Base-by-base conservation (phyloP, 64 coral and sea anemone species). In the Montipora sp. region DNA sequence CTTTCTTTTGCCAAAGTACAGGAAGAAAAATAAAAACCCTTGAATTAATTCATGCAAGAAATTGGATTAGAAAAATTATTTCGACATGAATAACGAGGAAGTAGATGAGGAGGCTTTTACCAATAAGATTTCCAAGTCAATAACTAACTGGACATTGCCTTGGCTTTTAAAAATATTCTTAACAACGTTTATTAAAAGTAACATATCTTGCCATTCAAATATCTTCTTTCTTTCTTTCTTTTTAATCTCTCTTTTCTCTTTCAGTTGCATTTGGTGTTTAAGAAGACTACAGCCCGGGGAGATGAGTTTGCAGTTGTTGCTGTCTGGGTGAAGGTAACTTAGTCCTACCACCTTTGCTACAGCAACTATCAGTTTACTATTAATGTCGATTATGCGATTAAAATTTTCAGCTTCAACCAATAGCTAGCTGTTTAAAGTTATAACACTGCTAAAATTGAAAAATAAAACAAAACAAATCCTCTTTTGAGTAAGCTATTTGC, bases 271-370 rank as follows among this genome's bases (percentile, higher is more conserved):
- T 21, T 80, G 78, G 78, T 80, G 18, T 80, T 80, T 21, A 48
- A 80, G 7, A 57, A 80, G 50, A 18, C 78, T 77, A 43, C 23
- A 57, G 53, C 53, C 53, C 53, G 3, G 53, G 53, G 53, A 21
- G 78, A 22, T 2, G 18, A 80, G 13, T 53, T 11, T 57, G 48
- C 78, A 53, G 78, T 80, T 48, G 78, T 80, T 22, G 78, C 78
- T 15, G 50, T 80, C 18, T 80, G 78, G 78, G 48, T 80, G 8
- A 80, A 80, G 78, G 78, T 80, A 80, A 67, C 63, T 67, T 67
- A 2, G 22, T 80, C 7, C 3, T 80, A 6, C 8, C 46, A 24
- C 8, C 21, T 22, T 58, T 12, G 2, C 45, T 77, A 77, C 36
- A 20, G 78, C 8, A 22, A 19, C 47, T 19, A 46, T 77, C 4